These are phyloP conservation scores for Agrilus planipennis DNA, from an alignment of 1,140 invertebrate species.

Conservation along the genomic window DNA sequence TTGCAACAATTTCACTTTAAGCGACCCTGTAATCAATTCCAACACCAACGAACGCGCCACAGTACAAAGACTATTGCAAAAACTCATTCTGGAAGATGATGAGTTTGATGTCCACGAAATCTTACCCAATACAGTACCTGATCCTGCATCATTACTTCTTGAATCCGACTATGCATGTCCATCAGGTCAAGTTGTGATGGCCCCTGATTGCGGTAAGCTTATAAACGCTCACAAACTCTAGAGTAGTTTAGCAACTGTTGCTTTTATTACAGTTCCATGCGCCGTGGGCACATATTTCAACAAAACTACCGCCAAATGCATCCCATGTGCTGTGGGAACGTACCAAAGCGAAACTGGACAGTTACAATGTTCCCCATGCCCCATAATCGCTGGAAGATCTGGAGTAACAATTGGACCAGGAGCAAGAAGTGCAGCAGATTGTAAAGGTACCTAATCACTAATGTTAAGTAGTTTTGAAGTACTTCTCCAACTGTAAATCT, in stretches of 20 bases:
- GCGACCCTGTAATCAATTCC: conserved; percentile 78
- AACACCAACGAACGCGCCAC: conserved; percentile 77
- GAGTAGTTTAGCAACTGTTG: not conserved
- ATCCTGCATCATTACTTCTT: conserved; percentile 74
- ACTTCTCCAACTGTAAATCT: too few species aligned
- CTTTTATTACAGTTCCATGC: conserved; percentile 68
- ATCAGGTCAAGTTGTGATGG: conserved; percentile 82
- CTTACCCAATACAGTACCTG: conserved; percentile 85
- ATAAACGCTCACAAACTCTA: not conserved
- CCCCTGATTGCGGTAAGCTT: conserved; percentile 72
- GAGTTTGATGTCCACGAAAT: conserved; percentile 88
- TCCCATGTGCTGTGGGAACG: conserved; percentile 74
- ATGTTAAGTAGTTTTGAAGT: too few species aligned
- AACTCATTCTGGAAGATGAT: conserved; percentile 80
- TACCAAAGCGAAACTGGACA: conserved; percentile 93
- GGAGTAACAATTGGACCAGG: conserved; percentile 78
- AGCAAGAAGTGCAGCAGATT: conserved; percentile 75
- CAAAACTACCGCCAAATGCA: conserved; percentile 58
- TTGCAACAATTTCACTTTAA: too few species aligned
- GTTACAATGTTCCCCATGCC: conserved; percentile 76
- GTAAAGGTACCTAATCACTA: conserved; percentile 68
- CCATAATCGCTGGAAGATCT: conserved; percentile 70
- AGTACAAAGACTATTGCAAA: conserved; percentile 71
- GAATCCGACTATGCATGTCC: conserved; percentile 88
- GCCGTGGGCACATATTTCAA: conserved; percentile 85